These are phyloP conservation scores for Limonius californicus DNA, from an alignment of 1,140 invertebrate genomes.

Conservation along the genomic window DNA sequence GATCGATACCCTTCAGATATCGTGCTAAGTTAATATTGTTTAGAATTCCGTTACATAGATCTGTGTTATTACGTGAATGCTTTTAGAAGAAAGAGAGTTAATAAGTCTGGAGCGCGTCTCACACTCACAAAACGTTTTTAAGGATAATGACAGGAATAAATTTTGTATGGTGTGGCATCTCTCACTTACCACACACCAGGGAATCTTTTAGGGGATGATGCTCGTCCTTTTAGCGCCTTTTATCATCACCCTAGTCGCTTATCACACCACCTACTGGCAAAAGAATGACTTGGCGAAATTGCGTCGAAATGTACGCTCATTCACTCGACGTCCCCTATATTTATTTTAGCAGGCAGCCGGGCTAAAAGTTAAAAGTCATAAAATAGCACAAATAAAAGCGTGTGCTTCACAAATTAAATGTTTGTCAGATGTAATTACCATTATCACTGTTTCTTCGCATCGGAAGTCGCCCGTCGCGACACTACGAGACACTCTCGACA, in stretches of 20 bases:
- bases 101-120: too few species aligned
- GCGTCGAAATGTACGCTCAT: not conserved
- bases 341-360: not conserved
- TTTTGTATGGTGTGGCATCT: not conserved
- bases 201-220: conserved; percentile 11
- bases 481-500: not conserved
- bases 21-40: too few species aligned
- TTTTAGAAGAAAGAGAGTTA: too few species aligned
- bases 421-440: conserved; percentile 10
- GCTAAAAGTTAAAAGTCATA: conserved; percentile 9
- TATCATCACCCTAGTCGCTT: conserved; percentile 8
- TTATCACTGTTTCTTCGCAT: conserved; percentile 12
- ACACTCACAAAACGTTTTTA: too few species aligned
- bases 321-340: not conserved
- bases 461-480: conserved; percentile 4
- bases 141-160: conserved; percentile 1
- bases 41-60: too few species aligned
- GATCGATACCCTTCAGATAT: too few species aligned
- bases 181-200: not conserved
- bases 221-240: conserved; percentile 8
- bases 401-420: conserved; percentile 4
- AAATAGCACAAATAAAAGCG: conserved; percentile 6
- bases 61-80: too few species aligned
- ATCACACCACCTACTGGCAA: conserved; percentile 10
- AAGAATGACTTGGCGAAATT: conserved; percentile 7